These are phyloP conservation scores for Chrysopa pallens DNA, from an alignment of 1,140 invertebrate genomes.

Conservation along the genomic window DNA sequence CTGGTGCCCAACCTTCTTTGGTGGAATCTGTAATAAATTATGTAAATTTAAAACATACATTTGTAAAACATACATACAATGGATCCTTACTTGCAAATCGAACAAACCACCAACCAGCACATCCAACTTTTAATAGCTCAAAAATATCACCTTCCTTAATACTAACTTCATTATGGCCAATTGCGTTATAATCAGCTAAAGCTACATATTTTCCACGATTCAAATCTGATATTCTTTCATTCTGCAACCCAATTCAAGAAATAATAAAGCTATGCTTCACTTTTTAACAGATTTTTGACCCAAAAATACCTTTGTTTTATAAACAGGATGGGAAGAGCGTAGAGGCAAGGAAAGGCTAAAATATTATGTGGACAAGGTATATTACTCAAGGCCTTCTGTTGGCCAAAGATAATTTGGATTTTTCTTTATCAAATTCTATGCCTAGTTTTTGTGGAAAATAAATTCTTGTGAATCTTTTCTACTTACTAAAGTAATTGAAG, in stretches of 20 bases:
- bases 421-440: no score
- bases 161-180: conserved; percentile 73
- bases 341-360: no score
- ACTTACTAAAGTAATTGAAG: conserved; percentile 5
- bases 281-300: no score
- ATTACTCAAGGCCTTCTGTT: no score
- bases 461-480: background rate
- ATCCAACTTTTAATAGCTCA: conserved; percentile 77
- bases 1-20: conserved; percentile 82
- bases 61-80: background rate
- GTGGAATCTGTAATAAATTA: conserved; percentile 29
- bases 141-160: conserved; percentile 75
- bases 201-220: conserved; percentile 58
- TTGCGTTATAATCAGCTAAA: conserved; percentile 77
- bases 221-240: no score
- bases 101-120: conserved; percentile 93
- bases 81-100: conserved; percentile 46
- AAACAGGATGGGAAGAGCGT: no score
- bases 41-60: background rate
- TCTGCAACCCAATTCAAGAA: no score
- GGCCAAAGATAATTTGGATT: no score
- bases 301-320: no score
- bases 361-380: no score
- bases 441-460: no score
- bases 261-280: no score